Percentiles rank a stretch among this genome's conserved stretches.
Conservation (phyloP, 2,113 vertebrate species). For the Varanus komodoensis region DNA sequence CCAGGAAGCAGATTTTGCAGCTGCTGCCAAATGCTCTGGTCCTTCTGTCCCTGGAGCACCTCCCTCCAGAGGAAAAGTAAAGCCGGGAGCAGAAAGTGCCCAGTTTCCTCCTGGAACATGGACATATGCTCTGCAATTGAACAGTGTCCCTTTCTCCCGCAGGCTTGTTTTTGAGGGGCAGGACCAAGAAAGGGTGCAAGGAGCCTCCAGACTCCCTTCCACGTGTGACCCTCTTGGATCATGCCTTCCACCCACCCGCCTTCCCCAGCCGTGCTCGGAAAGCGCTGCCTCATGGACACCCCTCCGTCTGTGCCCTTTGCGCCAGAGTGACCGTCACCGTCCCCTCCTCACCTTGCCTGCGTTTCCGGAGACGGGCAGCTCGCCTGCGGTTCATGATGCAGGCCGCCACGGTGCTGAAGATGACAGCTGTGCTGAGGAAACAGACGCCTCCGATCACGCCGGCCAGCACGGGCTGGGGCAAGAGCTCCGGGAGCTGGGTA, state of each 20-base stretch:
- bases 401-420: slow-evolving; percentile 88
- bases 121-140: neutral
- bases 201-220: neutral
- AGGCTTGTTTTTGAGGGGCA: neutral
- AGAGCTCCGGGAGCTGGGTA: slow-evolving; percentile 84
- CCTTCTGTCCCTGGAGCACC: neutral
- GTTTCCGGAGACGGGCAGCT: slow-evolving; percentile 67
- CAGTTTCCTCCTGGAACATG: neutral
- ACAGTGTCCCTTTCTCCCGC: neutral
- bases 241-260: neutral
- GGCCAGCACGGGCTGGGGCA: slow-evolving; percentile 89
- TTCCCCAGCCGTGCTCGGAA: rapidly evolving
- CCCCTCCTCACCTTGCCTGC: slow-evolving; percentile 73
- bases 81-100: neutral
- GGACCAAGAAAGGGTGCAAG: too few species aligned
- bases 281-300: rapidly evolving
- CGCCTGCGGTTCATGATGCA: slow-evolving; percentile 90
- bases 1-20: neutral
- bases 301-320: too few species aligned
- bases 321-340: neutral
- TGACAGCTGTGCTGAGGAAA: slow-evolving; percentile 89
- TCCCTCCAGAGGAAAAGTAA: neutral
- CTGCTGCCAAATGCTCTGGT: neutral
- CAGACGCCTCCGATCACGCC: slow-evolving; percentile 91
- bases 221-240: neutral